Percentiles rank a stretch among this genome's conserved stretches.
Conservation (phyloP, 2,888 invertebrate species). For the Rhingia campestris region DNA sequence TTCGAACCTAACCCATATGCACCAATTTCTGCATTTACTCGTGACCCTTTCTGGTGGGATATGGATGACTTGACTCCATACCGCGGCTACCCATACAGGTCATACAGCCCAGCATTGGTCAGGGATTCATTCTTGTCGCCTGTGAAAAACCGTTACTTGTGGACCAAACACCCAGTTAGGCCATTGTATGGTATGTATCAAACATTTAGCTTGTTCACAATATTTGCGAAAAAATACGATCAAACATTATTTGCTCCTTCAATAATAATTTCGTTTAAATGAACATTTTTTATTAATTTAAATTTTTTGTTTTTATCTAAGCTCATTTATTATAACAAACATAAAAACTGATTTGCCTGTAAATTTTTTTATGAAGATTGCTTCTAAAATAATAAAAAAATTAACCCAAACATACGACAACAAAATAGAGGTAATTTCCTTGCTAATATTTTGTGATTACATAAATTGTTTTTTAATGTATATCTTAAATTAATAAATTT, state of each 20-base stretch:
- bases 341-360: constrained; percentile 14
- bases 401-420: too few species aligned
- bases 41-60: constrained; percentile 95
- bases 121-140: constrained; percentile 95
- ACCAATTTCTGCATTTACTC: constrained; percentile 91
- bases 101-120: constrained; percentile 88
- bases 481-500: background rate
- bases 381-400: too few species aligned
- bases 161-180: constrained; percentile 95
- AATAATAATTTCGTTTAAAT: too few species aligned
- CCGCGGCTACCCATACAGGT: constrained; percentile 86
- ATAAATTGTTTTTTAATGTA: background rate
- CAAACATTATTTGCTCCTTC: background rate
- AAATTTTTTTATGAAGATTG: background rate
- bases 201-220: background rate
- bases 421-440: too few species aligned
- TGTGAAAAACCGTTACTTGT: constrained; percentile 94
- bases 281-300: constrained; percentile 1
- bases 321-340: constrained; percentile 12
- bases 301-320: constrained; percentile 33
- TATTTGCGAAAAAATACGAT: background rate
- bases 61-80: constrained; percentile 91
- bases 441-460: background rate
- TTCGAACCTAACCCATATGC: constrained; percentile 91
- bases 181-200: constrained; percentile 89